phyloP scores from a whole-genome alignment of 2,113 vertebrate species.

The Gasterosteus nipponicus region DNA sequence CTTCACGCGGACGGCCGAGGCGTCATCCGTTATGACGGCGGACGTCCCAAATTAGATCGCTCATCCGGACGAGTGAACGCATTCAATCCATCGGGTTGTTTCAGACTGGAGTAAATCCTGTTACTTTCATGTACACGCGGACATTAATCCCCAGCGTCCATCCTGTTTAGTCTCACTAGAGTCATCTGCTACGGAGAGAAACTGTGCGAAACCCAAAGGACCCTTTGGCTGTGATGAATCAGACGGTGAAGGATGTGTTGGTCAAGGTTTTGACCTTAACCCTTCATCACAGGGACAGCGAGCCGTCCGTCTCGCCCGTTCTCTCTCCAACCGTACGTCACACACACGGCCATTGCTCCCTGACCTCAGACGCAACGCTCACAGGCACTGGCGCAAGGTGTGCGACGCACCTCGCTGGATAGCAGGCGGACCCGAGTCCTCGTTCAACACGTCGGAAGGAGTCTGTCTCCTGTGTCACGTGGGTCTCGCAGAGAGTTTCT shows the following conservation, averaged over 20 bases:
- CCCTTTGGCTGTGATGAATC: slow-evolving; percentile 58
- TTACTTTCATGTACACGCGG: slow-evolving; percentile 2
- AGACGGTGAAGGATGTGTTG: slow-evolving; percentile 56
- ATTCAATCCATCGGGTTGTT: slow-evolving; percentile 3
- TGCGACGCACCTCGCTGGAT: no score
- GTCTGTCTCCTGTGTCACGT: no score
- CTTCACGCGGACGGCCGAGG: not conserved
- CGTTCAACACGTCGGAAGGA: no score
- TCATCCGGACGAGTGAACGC: not conserved
- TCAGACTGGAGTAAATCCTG: slow-evolving; percentile 14
- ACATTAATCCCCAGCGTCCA: slow-evolving; percentile 16
- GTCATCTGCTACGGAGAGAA: slow-evolving; percentile 53
- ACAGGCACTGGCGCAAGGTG: no score
- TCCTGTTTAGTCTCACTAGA: slow-evolving; percentile 36
- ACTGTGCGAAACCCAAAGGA: slow-evolving; percentile 40
- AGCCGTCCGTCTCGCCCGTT: slow-evolving; percentile 41
- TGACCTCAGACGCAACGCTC: no score
- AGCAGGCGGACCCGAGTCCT: no score
- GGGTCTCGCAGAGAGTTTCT: no score
- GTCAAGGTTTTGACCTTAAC: slow-evolving; percentile 57
- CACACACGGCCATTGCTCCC: no score
- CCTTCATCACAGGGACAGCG: slow-evolving; percentile 39
- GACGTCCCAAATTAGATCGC: not conserved
- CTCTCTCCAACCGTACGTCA: no score
- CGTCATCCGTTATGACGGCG: not conserved